Evolutionary conservation across 2,113 vertebrate genomes (phyloP).

Genomic region (Misgurnus mizolepis): DNA sequence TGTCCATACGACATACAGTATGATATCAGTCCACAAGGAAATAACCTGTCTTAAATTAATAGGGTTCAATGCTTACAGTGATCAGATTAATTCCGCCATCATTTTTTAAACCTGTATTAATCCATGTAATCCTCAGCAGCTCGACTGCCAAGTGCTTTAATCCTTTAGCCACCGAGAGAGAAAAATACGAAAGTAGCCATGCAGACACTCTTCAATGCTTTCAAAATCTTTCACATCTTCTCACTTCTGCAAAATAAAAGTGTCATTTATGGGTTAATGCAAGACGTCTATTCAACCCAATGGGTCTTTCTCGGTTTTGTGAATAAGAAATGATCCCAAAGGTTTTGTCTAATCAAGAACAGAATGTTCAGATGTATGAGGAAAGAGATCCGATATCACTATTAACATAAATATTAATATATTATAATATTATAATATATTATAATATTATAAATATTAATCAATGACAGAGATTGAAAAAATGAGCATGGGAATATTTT

Average conservation of each 20-base stretch:
- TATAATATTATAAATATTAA: not conserved
- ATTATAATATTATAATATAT: not conserved
- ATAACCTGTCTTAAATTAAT: conserved; percentile 61
- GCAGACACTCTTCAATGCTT: not conserved
- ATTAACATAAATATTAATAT: conserved; percentile 1
- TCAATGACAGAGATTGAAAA: not conserved
- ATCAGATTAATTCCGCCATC: conserved; percentile 57
- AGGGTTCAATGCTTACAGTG: conserved; percentile 58
- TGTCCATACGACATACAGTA: conserved; percentile 50
- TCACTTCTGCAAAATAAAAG: conserved; percentile 25
- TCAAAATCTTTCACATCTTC: too few relatives aligned
- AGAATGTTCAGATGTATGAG: conserved; percentile 24
- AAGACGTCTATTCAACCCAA: conserved; percentile 23
- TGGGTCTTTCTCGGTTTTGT: conserved; percentile 10
- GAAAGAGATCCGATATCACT: not conserved
- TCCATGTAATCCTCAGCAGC: conserved; percentile 61
- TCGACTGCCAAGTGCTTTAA: conserved; percentile 52
- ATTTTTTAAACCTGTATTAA: conserved; percentile 56
- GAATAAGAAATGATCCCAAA: conserved; percentile 10
- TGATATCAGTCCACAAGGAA: conserved; percentile 52
- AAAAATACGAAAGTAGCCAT: conserved; percentile 32
- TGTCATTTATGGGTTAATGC: not conserved
- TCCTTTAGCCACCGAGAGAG: conserved; percentile 44
- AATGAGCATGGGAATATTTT: too few relatives aligned
- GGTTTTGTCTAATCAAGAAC: conserved; percentile 17